Evolutionary conservation across 2,888 invertebrate species (phyloP).

Genomic region (Acanthosepion lycidas): DNA sequence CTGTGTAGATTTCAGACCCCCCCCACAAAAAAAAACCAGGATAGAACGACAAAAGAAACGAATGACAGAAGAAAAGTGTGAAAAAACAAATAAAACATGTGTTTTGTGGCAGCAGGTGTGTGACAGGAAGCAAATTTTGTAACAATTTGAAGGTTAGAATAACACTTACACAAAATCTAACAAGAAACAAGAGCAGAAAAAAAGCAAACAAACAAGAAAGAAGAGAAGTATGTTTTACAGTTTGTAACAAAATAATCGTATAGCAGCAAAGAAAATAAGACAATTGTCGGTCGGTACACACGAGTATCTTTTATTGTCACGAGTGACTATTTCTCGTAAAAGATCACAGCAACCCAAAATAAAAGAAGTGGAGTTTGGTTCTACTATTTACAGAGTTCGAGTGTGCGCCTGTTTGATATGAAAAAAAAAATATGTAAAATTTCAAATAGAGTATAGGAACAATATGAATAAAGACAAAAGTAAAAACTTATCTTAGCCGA

Average conservation of each 20-base stretch:
- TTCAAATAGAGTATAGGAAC: too few species aligned
- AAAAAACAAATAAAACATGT: too few species aligned
- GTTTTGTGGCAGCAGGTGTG: not conserved
- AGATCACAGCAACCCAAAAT: not conserved
- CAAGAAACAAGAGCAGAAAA: not conserved
- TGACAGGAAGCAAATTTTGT: not conserved
- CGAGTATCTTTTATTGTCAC: not conserved
- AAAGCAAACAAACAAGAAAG: not conserved
- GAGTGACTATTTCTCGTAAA: not conserved
- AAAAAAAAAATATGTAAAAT: too few species aligned
- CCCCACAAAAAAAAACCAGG: too few species aligned
- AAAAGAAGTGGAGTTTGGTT: too few species aligned
- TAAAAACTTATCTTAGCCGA: too few species aligned
- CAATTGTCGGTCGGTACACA: not conserved
- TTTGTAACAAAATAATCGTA: not conserved
- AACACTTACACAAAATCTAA: not conserved
- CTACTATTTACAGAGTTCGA: too few species aligned
- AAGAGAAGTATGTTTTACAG: not conserved
- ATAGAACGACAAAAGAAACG: too few species aligned
- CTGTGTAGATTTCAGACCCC: too few species aligned
- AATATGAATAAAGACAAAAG: too few species aligned
- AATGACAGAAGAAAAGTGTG: too few species aligned
- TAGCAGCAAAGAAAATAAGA: not conserved
- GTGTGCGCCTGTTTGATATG: too few species aligned
- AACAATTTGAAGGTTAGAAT: not conserved